phyloP scores from a whole-genome alignment of 1,140 invertebrate species.

The Mactra quadrangularis region DNA sequence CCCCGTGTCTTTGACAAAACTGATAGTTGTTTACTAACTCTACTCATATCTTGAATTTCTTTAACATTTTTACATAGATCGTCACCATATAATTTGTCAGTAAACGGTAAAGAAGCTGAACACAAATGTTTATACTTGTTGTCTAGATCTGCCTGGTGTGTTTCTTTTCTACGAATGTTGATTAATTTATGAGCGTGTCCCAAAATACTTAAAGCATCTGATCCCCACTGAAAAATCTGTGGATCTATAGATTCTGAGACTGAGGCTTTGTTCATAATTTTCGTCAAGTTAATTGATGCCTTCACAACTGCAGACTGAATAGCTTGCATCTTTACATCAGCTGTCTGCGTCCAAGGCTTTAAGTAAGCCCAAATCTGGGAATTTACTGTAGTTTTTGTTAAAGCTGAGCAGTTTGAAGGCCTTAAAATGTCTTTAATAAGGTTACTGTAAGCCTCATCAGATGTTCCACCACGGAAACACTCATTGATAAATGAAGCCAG shows the following conservation, averaged over 20 bases:
- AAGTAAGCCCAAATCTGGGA: conserved; percentile 9
- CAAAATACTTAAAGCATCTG: background rate
- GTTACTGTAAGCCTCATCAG: conserved; percentile 9
- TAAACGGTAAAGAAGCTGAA: conserved; percentile 1
- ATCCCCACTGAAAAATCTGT: background rate
- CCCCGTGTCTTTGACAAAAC: too few relatives aligned
- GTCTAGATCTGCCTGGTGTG: background rate
- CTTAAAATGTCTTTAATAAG: conserved; percentile 23
- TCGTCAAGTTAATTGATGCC: background rate
- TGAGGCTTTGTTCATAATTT: conserved; percentile 11
- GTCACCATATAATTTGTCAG: conserved; percentile 10
- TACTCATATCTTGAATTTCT: conserved; percentile 14
- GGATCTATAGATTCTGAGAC: background rate
- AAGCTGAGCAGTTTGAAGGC: conserved; percentile 10
- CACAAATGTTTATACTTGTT: background rate
- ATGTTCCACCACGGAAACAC: conserved; percentile 10
- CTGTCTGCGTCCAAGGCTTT: conserved; percentile 21
- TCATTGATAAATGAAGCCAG: conserved; percentile 13
- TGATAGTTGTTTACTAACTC: background rate
- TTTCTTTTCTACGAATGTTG: background rate
- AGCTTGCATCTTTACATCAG: background rate
- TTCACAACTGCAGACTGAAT: conserved; percentile 1
- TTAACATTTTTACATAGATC: background rate
- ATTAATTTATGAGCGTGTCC: conserved; percentile 23
- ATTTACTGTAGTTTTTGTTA: conserved; percentile 31